Evolutionary conservation across 2,888 invertebrate genomes (phyloP), one percentile per base, ranked within the genome.

Genomic region (Pandemis corylana): DNA sequence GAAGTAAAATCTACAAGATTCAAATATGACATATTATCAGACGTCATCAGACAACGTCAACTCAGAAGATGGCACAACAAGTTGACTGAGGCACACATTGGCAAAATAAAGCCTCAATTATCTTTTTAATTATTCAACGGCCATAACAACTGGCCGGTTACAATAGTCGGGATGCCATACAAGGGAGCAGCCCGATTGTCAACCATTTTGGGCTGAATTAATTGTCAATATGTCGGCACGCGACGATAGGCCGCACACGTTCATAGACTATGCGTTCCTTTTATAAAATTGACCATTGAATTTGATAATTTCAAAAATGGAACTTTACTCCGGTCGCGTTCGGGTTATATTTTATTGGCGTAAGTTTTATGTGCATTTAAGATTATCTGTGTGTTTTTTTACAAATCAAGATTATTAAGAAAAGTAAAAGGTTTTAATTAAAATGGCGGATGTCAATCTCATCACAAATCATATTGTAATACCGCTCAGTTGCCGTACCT

Each of bases 201-300:
- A 79, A 77, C 86, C 87, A 80, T 86, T 88, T 92, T 90, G 86
- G 92, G 91, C 78, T 78, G 81, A 83, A 75, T 86, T 90, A 89
- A 91, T 88, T 86, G 86, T 85, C 87, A 85, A 86, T 88, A 81
- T 84, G 78, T 79, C 78, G 77, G 84, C 89, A 89, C 88, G 88
- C 89, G 85, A 88, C 79, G 63, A 53, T 53, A 56, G 56, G 68
- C 73, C 68, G 64, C 73, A 73, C 64, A 73, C 68, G 68, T 68
- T 73, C 64, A 68, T 68, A 59, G 68, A 44, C 28, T 10, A 41
- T 20, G 46, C 68, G 68, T 65, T 73, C 68, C 73, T 51, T 66
- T 74, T 74, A 66, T 7, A 9, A 74, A 69, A 69, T 63, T 15
- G 42, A 42, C 46, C 59, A 15, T 20, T 41, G 15, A 66, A 66